These are phyloP conservation scores for Phyllostomus discolor DNA, from an alignment of 2,113 vertebrate species.

Conservation along the genomic window DNA sequence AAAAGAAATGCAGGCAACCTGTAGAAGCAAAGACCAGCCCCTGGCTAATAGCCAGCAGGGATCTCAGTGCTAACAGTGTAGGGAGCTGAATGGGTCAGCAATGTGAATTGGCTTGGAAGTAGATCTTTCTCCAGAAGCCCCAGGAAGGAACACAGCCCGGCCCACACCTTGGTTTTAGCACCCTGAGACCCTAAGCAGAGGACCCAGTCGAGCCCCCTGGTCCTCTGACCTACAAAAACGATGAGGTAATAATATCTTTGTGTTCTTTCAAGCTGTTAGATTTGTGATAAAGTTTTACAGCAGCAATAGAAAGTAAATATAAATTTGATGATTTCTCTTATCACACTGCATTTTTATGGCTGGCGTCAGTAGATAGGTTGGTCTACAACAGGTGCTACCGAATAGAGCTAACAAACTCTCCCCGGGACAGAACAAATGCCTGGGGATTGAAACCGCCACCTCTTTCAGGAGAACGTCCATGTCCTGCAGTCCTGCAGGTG, in stretches of 20 bases:
- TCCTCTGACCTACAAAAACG: background rate
- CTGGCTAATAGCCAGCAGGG: background rate
- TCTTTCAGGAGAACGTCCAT: background rate
- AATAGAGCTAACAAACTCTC: background rate
- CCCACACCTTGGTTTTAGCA: background rate
- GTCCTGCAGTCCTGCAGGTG: background rate
- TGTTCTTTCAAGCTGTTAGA: background rate
- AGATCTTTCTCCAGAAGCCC: background rate
- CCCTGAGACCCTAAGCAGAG: background rate
- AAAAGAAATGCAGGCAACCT: background rate
- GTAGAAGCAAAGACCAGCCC: background rate
- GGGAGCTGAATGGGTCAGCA: background rate
- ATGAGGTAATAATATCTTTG: background rate
- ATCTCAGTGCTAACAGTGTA: background rate
- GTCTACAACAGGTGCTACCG: background rate
- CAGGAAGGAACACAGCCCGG: background rate
- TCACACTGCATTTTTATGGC: background rate
- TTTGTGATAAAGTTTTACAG: background rate
- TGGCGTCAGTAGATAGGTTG: conserved; percentile 28
- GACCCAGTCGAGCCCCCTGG: background rate
- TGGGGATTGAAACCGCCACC: background rate
- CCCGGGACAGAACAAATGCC: background rate
- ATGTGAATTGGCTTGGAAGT: background rate
- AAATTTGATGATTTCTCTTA: background rate
- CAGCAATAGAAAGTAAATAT: background rate